phyloP scores from a whole-genome alignment of 2,113 vertebrate species.

The Empidonax traillii region DNA sequence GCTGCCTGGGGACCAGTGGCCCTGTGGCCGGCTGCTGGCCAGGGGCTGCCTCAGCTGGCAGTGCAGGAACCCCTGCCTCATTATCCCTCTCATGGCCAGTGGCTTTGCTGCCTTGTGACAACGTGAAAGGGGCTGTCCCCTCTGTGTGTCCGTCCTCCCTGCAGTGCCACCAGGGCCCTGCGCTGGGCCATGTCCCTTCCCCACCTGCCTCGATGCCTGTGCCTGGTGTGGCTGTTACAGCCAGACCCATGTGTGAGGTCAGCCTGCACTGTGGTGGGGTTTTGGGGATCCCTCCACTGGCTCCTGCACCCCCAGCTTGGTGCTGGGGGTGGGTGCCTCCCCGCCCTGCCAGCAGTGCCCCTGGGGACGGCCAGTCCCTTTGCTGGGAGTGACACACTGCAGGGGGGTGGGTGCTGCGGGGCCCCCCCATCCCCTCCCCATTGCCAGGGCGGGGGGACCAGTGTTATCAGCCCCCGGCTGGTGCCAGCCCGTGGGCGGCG shows the following conservation, averaged over 20 bases:
- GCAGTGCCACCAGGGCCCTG: background rate
- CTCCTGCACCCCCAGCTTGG: background rate
- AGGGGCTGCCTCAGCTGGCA: background rate
- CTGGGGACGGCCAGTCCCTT: background rate
- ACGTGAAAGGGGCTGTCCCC: background rate
- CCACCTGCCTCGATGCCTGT: background rate
- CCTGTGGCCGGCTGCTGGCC: background rate
- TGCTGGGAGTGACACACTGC: background rate
- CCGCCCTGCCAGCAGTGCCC: background rate
- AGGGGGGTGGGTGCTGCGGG: background rate
- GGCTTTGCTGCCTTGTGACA: background rate
- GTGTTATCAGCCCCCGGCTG: background rate
- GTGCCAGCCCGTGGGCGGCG: accelerated
- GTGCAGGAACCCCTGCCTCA: background rate
- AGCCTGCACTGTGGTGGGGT: background rate
- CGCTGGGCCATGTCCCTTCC: background rate
- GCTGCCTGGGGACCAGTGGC: background rate
- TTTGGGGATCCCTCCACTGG: background rate
- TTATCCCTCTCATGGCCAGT: background rate
- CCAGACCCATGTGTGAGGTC: background rate
- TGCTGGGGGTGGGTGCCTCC: background rate
- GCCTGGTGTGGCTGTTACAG: background rate
- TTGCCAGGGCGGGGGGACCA: accelerated
- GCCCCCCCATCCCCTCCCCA: background rate
- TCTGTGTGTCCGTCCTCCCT: background rate